phyloP scores from a whole-genome alignment of 2,113 vertebrate species.

The Astatotilapia flaviijosephi region DNA sequence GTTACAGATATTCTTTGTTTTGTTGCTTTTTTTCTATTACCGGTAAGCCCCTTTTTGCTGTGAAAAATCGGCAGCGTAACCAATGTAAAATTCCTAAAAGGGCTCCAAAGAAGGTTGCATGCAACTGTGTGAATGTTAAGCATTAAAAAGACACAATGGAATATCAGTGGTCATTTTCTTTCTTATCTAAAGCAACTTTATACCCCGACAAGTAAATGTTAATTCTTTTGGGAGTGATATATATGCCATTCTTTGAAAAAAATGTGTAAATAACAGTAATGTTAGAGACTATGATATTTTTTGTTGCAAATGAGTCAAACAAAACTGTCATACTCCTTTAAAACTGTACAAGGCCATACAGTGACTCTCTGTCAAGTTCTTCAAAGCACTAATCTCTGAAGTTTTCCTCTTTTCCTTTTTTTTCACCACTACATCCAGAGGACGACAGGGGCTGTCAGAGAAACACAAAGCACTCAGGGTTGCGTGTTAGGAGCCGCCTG shows the following conservation, averaged over 20 bases:
- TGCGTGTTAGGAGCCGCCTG: slow-evolving; percentile 57
- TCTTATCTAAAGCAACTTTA: background rate
- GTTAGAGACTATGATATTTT: background rate
- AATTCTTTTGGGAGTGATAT: background rate
- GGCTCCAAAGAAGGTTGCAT: background rate
- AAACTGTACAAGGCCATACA: background rate
- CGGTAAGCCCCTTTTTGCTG: background rate
- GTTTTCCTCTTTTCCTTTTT: background rate
- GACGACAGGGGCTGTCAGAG: slow-evolving; percentile 52
- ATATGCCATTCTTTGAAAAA: background rate
- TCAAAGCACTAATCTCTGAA: slow-evolving; percentile 26
- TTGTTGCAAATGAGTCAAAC: background rate
- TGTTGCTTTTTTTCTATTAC: background rate
- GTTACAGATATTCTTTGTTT: background rate
- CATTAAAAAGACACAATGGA: background rate
- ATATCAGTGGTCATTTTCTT: background rate
- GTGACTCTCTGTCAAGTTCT: background rate
- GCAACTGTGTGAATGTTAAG: background rate
- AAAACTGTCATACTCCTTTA: background rate
- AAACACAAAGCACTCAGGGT: slow-evolving; percentile 56
- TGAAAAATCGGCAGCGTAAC: accelerated
- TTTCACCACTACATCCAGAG: background rate
- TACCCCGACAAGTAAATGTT: background rate
- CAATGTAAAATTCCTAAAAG: background rate
- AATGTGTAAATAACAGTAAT: background rate